These are phyloP conservation scores for Melangyna quadrimaculata DNA, from an alignment of 2,888 invertebrate genomes.

Conservation along the genomic window DNA sequence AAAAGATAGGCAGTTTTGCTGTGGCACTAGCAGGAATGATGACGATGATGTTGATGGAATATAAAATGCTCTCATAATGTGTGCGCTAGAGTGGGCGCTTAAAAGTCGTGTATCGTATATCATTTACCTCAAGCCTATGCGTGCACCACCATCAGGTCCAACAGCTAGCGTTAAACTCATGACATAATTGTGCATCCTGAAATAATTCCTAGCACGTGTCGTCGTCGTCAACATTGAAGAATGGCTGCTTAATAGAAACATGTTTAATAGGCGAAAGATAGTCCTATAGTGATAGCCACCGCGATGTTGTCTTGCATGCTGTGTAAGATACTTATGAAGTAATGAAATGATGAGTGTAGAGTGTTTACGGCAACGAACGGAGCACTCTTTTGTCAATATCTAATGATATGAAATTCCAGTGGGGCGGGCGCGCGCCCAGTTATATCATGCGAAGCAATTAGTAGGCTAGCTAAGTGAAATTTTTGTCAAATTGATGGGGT, in stretches of 20 bases:
- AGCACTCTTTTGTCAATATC: neutral
- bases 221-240: constrained; percentile 25
- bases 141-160: neutral
- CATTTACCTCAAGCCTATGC: constrained; percentile 12
- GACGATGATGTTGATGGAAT: constrained; percentile 5
- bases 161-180: neutral
- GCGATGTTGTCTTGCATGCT: constrained; percentile 6
- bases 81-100: neutral
- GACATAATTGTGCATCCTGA: constrained; percentile 67
- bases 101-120: constrained; percentile 9
- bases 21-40: no score
- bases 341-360: no score
- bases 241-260: constrained; percentile 49
- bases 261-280: constrained; percentile 63
- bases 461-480: constrained; percentile 49
- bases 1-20: neutral
- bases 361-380: neutral
- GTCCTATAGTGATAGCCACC: neutral
- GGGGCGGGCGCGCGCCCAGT: neutral
- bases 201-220: constrained; percentile 48
- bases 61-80: constrained; percentile 7
- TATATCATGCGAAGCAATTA: constrained; percentile 6
- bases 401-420: neutral
- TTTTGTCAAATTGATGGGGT: neutral
- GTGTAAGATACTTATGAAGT: neutral